Evolutionary conservation across 2,113 vertebrate species (phyloP).

Genomic region (sheep (Ovis aries)): DNA sequence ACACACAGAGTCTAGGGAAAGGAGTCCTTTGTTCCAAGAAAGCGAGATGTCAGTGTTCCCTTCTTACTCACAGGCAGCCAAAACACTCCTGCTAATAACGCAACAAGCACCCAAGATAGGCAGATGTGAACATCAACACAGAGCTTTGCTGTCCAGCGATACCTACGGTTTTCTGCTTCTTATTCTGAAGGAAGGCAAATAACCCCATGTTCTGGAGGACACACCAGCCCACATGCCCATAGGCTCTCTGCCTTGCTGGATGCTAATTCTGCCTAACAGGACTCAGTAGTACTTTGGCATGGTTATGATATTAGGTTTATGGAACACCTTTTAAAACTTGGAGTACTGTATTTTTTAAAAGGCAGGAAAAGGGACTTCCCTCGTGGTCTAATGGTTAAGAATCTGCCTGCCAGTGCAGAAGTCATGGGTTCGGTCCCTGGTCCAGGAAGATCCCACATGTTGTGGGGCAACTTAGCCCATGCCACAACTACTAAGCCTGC

Average conservation of each 20-base stretch:
- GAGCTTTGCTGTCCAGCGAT: not conserved
- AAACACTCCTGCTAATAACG: not conserved
- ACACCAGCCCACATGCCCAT: not conserved
- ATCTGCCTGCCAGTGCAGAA: not conserved
- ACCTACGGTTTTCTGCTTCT: not conserved
- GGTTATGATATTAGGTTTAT: constrained; percentile 10
- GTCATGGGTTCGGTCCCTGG: not conserved
- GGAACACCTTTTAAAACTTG: not conserved
- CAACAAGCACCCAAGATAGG: not conserved
- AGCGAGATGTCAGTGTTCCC: not conserved
- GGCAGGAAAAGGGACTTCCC: not conserved
- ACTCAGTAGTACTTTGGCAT: not conserved
- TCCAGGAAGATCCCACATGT: not conserved
- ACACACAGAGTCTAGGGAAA: not conserved
- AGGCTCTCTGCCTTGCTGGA: not conserved
- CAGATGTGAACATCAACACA: not conserved
- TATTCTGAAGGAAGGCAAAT: not conserved
- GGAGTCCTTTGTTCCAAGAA: not conserved
- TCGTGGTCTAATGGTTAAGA: not conserved
- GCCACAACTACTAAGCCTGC: not conserved
- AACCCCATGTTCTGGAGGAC: not conserved
- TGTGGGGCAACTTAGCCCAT: not conserved
- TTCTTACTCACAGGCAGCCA: not conserved
- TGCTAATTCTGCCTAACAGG: not conserved
- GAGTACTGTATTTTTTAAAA: not conserved